Base-by-base conservation (phyloP, 2,888 invertebrate genomes). In the Cerastis rubricosa region DNA sequence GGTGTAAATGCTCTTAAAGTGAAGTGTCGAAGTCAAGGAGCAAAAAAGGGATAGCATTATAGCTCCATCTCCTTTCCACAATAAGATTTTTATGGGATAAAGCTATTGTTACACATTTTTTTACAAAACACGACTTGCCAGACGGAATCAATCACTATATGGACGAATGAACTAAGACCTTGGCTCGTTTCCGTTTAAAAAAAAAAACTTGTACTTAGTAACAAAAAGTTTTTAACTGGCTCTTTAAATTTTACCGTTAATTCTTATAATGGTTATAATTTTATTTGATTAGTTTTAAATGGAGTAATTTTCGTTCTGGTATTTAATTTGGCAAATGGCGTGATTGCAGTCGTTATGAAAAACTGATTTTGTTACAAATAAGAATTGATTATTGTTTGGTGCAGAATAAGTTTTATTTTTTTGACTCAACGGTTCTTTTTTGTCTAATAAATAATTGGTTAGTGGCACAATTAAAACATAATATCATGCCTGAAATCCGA, bases 71-170 rank as follows among this genome's bases (percentile, higher is more conserved):
- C 29, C 29, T 19, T 59, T 19, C 1, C 29, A 19, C 59, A 29
- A 6, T 29, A 8, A 8, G 29, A 29, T 19, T 45, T 54, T 40
- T 12, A 63, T 57, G 47, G 63, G 35, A 17, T 59, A 65, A 22
- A 51, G 40, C 14, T 61, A 61, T 70, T 65, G 57, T 66, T 43
- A 54, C n/a, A n/a, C 12, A n/a, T 57, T 81, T 80, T 78, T 80
- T 85, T n/a, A 59, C 6, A 22, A 22, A 79, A 59, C 49, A 73
- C 47, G 57, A 66, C 4, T 49, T 7, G 35, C 0, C 35, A 75
- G 76, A 76, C 86, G 83, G 83, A 85, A 82, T 82, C 83, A 8
- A 82, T 82, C 77, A 68, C 40, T 49, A 67, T 71, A 76, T 68
- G 81, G 85, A 57, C 67, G 83, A 85, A 66, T 85, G 83, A 82